Evolutionary conservation across 1,140 invertebrate species (phyloP), one percentile per base, ranked within the genome.

Genomic region (Scaptomyza pallida): DNA sequence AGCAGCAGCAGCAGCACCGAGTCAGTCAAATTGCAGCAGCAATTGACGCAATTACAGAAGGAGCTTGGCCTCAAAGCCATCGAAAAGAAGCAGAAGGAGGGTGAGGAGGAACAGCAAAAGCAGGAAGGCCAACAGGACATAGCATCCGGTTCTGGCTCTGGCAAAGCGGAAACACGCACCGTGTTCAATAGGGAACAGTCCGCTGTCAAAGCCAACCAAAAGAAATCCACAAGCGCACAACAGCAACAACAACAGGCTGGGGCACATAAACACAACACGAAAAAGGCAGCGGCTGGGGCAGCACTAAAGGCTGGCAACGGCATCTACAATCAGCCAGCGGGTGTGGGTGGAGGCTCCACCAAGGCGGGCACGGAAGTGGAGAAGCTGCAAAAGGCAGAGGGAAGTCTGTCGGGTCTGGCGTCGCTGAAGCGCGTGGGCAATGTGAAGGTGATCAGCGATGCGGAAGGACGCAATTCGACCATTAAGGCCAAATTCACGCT

Each of bases 401-500:
- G 96, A 6, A 97, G 95, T 0, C 91, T 97, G 10, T 96, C 95
- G 61, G 96, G 96, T 26, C 86, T 97, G 12, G 95, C 96, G 8
- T 94, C 95, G 8, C 89, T 97, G 60, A 94, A 94, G 80, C 93
- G 96, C 76, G 94, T 94, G 48, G 95, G 95, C 35, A 95, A 97
- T 77, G 96, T 97, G 1, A 94, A 94, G 13, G 95, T 97, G 30
- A 95, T 94, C 81, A 95, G 96, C 89, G 94, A 95, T 94, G 93
- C 94, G 62, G 94, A 95, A 75, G 94, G 90, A 37, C 86, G 83
- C 59, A 91, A 96, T 72, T 96, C 95, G 0, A 96, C 95, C 23
- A 95, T 97, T 13, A 95, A 95, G 81, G 96, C 95, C 9, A 96
- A 95, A 86, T 97, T 97, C 89, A 94, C 94, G 12, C 91, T 97